These are phyloP conservation scores for Leptatherina wallacei DNA, from an alignment of 2,797 vertebrate genomes.

Conservation along the genomic window DNA sequence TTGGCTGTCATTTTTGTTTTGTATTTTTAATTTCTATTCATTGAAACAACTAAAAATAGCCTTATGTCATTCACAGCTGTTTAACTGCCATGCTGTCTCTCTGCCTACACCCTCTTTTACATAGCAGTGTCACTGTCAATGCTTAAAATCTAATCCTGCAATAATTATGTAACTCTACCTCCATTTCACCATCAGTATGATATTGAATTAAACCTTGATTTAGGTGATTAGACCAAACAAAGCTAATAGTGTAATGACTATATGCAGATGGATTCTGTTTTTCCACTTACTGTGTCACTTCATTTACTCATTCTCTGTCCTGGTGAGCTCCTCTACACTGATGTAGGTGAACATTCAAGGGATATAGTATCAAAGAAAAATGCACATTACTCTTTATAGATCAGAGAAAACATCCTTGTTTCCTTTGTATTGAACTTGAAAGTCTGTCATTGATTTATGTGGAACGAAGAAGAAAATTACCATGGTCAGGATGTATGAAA, in stretches of 20 bases:
- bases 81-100: background rate
- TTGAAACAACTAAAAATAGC: conserved; percentile 20
- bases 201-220: conserved; percentile 48
- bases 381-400: conserved; percentile 3
- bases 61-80: background rate
- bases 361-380: conserved; percentile 12
- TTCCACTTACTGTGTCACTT: conserved; percentile 22
- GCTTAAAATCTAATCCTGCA: conserved; percentile 57
- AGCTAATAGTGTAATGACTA: conserved; percentile 44
- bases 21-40: background rate
- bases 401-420: conserved; percentile 32
- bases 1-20: background rate
- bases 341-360: background rate
- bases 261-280: conserved; percentile 53
- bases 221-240: conserved; percentile 51
- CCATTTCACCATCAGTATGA: conserved; percentile 46
- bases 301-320: conserved; percentile 7
- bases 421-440: conserved; percentile 51
- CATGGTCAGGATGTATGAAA: conserved; percentile 80
- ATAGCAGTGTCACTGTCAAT: conserved; percentile 29
- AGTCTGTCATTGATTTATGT: conserved; percentile 77
- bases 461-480: conserved; percentile 71
- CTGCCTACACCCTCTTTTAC: conserved; percentile 9
- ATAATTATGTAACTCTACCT: conserved; percentile 52
- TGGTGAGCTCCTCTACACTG: background rate